Evolutionary conservation across 2,888 invertebrate species (phyloP).

Genomic region (Aporophyla nigra): DNA sequence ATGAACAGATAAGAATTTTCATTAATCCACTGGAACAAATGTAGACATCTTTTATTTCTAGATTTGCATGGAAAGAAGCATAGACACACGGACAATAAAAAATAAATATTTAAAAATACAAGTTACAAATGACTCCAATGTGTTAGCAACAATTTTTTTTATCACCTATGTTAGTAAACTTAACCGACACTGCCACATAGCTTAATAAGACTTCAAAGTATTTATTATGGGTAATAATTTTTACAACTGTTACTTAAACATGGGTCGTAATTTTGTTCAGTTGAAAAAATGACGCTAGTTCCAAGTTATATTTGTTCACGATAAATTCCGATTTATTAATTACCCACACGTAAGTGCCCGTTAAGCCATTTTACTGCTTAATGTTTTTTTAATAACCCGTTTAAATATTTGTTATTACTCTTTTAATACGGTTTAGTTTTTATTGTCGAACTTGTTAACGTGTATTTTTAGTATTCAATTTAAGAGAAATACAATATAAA

Average conservation of each 20-base stretch:
- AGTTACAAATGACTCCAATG: no score
- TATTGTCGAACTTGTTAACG: not conserved
- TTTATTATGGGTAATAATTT: not conserved
- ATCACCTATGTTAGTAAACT: no score
- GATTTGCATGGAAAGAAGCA: not conserved
- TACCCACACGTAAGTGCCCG: not conserved
- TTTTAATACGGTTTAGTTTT: not conserved
- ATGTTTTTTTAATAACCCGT: not conserved
- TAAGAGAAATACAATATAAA: not conserved
- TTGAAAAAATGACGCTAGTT: not conserved
- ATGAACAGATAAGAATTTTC: not conserved
- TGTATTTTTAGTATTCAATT: not conserved
- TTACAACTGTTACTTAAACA: not conserved
- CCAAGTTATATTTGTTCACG: not conserved
- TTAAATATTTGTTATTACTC: not conserved
- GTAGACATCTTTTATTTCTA: not conserved
- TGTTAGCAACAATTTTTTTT: no score
- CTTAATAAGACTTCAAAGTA: not conserved
- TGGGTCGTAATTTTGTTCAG: not conserved
- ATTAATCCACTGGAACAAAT: constrained; percentile 10
- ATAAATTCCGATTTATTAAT: not conserved
- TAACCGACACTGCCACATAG: no score
- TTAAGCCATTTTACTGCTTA: not conserved
- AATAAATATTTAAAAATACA: no score
- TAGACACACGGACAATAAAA: not conserved